Evolutionary conservation across 2,797 vertebrate genomes (phyloP).

Genomic region (Toxotes lorentzi): DNA sequence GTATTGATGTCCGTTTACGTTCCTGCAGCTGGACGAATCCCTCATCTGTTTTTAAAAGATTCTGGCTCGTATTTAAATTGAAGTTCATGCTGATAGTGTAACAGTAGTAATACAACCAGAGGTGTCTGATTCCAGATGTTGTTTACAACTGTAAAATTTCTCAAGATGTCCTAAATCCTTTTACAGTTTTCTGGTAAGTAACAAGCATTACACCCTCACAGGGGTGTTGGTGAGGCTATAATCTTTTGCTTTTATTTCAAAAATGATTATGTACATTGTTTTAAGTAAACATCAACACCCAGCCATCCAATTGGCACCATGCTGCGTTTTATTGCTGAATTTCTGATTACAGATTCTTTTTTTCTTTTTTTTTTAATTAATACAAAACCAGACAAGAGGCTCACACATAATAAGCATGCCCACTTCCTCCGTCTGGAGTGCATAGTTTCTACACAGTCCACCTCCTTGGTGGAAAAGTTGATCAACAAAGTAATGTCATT

Average conservation of each 20-base stretch:
- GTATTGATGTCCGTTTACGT: background rate
- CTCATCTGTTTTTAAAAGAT: background rate
- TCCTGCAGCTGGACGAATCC: background rate
- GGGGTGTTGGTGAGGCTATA: background rate
- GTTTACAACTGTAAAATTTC: too few species aligned
- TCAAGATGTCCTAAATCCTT: too few species aligned
- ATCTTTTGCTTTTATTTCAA: background rate
- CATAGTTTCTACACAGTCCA: constrained; percentile 87
- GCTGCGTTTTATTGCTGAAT: constrained; percentile 91
- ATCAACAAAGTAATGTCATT: constrained; percentile 65
- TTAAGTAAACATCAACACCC: constrained; percentile 44
- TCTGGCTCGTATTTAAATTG: background rate
- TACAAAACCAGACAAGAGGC: constrained; percentile 88
- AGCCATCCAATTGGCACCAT: constrained; percentile 84
- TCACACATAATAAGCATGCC: constrained; percentile 83
- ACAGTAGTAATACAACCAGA: too few species aligned
- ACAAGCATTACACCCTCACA: background rate
- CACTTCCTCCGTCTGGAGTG: constrained; percentile 85
- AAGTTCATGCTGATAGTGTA: background rate
- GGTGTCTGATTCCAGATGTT: too few species aligned
- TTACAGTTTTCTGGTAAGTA: background rate
- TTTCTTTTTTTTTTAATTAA: constrained; percentile 63
- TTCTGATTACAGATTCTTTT: constrained; percentile 75
- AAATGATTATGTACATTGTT: background rate
- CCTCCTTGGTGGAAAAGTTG: constrained; percentile 72